Base-by-base conservation (phyloP, 2,888 invertebrate genomes). In the Heteromurus nitidus region DNA sequence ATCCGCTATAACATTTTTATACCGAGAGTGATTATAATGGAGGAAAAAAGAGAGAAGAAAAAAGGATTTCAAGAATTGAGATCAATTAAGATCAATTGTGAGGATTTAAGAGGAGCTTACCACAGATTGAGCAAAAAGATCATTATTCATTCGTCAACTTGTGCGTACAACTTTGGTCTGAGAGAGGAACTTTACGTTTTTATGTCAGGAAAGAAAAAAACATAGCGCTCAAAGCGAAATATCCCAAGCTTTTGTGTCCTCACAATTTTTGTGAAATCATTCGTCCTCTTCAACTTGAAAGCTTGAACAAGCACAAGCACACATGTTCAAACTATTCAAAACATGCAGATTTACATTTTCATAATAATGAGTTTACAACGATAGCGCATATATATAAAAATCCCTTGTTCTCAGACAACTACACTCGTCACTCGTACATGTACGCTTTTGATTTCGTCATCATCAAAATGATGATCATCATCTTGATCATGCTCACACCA, bases 1-100 rank as follows among this genome's bases (percentile, higher is more conserved):
- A 65, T 28, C 31, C 16, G 3, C 36, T 28, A 7, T 28, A 9
- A 36, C 36, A 44, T 44, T 50, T 50, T 62, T 28, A 64, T 53
- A 58, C n/a, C 11, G 24, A 7, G n/a, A 79, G 20, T 72, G 60
- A 67, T 73, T 70, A 73, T 77, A 68, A 77, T 76, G 55, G 70
- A 79, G 75, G 62, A 31, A 62, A 62, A 65, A 30, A 50, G 64
- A 62, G 58, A 55, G 55, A 50, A 70, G 44, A 64, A 73, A 47
- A 31, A 31, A 77, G 77, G 77, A 80, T 80, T 80, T 80, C 47
- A 68, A 76, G 86, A 85, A 86, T 87, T 87, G 86, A 86, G 86
- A 85, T 85, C 85, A 86, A 87, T 87, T 87, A 87, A 87, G 85
- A 84, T 85, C 86, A 87, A 87, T 87, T 87, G 86, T 87, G 80